Conservation (phyloP, 2,888 invertebrate species). For the Frankliniella intonsa region DNA sequence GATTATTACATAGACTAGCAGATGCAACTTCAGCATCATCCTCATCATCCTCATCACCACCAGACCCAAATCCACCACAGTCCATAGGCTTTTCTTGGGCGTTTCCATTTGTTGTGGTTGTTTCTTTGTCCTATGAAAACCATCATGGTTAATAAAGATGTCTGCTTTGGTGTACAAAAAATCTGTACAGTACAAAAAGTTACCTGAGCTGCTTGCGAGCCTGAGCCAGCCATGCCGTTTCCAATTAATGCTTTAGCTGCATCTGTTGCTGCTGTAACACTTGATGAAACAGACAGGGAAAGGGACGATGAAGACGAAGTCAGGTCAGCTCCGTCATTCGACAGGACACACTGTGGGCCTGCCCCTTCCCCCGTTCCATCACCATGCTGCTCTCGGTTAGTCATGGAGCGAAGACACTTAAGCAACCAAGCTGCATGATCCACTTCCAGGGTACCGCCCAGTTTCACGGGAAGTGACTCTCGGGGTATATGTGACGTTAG, state of each 20-base stretch:
- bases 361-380: constrained; percentile 10
- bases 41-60: not conserved
- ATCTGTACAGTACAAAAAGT: not conserved
- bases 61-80: not conserved
- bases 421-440: constrained; percentile 88
- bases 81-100: not conserved
- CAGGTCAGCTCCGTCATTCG: not conserved
- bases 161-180: not conserved
- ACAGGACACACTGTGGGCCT: not conserved
- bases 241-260: not conserved
- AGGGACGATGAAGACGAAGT: constrained; percentile 16
- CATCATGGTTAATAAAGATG: not conserved
- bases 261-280: not conserved
- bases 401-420: constrained; percentile 74
- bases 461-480: constrained; percentile 78
- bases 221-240: not conserved
- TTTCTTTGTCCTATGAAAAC: not conserved
- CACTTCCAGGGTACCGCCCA: constrained; percentile 81
- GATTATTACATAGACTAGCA: constrained; percentile 14
- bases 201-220: not conserved
- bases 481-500: constrained; percentile 84
- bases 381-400: constrained; percentile 57
- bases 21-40: constrained; percentile 17
- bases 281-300: constrained; percentile 10
- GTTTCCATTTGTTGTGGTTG: not conserved